Conservation (phyloP, 2,888 invertebrate species). For the Trachelus tabidus region DNA sequence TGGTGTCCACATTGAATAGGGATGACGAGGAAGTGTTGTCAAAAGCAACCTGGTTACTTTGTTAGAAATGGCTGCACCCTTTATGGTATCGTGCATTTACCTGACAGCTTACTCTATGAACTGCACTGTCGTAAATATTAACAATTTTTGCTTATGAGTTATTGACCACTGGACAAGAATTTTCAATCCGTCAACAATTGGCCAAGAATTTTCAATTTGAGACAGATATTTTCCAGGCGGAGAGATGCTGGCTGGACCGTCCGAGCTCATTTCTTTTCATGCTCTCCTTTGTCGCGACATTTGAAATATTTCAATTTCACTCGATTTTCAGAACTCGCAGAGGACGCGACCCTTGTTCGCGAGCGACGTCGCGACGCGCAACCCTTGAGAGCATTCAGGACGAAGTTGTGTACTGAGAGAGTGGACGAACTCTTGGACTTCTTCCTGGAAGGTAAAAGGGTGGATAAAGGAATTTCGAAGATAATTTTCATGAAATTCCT, state of each 20-base stretch:
- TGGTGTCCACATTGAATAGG: neutral
- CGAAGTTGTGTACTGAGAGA: neutral
- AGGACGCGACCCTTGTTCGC: slow-evolving; percentile 1
- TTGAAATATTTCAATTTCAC: slow-evolving; percentile 33
- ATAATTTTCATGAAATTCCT: neutral
- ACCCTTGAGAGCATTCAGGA: slow-evolving; percentile 1
- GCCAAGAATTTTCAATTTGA: neutral
- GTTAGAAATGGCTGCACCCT: neutral
- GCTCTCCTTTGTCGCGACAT: slow-evolving; percentile 20
- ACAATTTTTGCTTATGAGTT: neutral
- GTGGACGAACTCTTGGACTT: neutral
- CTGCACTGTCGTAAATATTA: neutral
- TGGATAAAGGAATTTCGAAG: neutral
- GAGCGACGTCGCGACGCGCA: slow-evolving; percentile 5
- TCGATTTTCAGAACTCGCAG: slow-evolving; percentile 26
- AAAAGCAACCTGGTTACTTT: neutral
- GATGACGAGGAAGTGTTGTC: slow-evolving; percentile 15
- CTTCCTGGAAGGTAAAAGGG: neutral
- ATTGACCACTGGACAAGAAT: neutral
- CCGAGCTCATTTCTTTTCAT: slow-evolving; percentile 1
- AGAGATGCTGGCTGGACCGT: neutral
- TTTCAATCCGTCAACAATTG: neutral
- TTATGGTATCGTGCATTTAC: neutral
- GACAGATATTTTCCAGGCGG: neutral
- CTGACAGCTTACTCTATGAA: neutral